Conservation (phyloP, 1,140 invertebrate species). For the Drosophila sp. region DNA sequence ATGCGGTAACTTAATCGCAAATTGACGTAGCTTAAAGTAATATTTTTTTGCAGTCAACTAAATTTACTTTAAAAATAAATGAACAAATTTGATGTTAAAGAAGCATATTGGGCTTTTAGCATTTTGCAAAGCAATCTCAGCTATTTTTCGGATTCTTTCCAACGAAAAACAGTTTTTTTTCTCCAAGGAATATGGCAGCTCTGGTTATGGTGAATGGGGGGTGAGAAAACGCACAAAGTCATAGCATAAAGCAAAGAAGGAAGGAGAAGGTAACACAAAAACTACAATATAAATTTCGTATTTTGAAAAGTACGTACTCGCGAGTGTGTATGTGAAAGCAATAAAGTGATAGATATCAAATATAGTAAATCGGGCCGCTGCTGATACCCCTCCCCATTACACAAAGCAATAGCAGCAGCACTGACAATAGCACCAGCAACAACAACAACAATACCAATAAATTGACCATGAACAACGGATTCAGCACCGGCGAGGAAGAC, state of each 20-base stretch:
- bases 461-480: slow-evolving; percentile 90
- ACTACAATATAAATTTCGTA: slow-evolving; percentile 9
- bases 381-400: not conserved
- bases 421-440: slow-evolving; percentile 10
- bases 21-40: no score
- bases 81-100: no score
- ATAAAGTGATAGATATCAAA: slow-evolving; percentile 11
- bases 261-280: slow-evolving; percentile 36
- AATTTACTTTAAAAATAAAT: no score
- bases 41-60: not conserved
- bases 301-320: slow-evolving; percentile 8
- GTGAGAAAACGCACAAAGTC: slow-evolving; percentile 43
- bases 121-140: no score
- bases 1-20: no score
- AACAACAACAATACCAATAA: not conserved
- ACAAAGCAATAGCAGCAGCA: slow-evolving; percentile 21
- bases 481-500: slow-evolving; percentile 95
- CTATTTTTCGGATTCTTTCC: no score
- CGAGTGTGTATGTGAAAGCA: slow-evolving; percentile 3
- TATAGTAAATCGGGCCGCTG: slow-evolving; percentile 5
- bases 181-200: no score
- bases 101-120: no score
- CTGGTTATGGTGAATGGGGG: slow-evolving; percentile 17
- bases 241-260: slow-evolving; percentile 27
- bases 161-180: no score